These are phyloP conservation scores for Setipinna tenuifilis DNA, from an alignment of 2,797 vertebrate genomes.

Conservation along the genomic window DNA sequence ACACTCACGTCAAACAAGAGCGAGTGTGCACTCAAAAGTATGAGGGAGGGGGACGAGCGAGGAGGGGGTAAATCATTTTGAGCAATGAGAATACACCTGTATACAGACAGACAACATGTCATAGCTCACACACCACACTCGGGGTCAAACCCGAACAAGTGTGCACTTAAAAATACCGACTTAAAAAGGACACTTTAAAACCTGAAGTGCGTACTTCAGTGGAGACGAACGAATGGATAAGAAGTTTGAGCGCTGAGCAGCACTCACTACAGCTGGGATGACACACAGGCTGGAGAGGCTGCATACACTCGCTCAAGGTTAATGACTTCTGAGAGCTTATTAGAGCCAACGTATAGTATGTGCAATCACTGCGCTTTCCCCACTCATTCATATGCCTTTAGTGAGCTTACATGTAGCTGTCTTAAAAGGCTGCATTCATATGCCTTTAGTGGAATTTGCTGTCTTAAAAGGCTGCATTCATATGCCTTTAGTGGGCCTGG, in stretches of 20 bases:
- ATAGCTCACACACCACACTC: too few species aligned
- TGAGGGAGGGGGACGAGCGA: too few species aligned
- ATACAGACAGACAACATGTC: neutral
- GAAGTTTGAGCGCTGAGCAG: neutral
- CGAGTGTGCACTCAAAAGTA: too few species aligned
- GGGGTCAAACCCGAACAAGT: neutral
- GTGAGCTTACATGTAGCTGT: too few species aligned
- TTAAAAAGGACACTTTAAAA: too few species aligned
- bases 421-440: too few species aligned
- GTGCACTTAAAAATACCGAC: too few species aligned
- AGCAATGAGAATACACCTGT: neutral
- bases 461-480: too few species aligned
- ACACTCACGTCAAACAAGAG: too few species aligned
- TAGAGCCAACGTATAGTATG: neutral
- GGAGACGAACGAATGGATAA: neutral
- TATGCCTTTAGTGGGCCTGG: neutral
- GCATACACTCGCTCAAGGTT: neutral
- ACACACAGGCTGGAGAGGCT: neutral
- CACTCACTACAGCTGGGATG: neutral
- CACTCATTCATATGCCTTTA: neutral
- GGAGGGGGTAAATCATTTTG: too few species aligned
- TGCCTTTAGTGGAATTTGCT: too few species aligned
- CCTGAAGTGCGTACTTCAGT: neutral
- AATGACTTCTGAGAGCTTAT: neutral
- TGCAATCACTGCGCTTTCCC: conserved; percentile 2